Conservation (phyloP, 1,140 invertebrate genomes). For the Grapholita molesta region DNA sequence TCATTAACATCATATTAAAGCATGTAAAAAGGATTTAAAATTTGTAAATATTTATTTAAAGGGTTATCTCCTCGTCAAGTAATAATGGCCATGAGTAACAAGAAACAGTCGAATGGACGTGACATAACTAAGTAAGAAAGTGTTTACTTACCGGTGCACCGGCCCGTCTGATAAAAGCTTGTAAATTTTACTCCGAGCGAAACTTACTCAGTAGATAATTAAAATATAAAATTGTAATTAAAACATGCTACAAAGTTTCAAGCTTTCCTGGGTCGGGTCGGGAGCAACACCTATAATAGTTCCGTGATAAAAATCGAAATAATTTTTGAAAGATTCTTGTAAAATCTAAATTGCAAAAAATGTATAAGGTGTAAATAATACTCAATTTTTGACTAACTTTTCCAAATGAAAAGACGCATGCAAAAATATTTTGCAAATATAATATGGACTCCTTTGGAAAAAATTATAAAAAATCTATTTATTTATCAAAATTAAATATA, state of each 20-base stretch:
- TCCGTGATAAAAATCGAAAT: too few species aligned
- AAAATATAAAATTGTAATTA: not conserved
- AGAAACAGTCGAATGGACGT: not conserved
- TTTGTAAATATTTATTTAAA: not conserved
- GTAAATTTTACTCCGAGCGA: too few species aligned
- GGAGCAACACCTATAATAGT: too few species aligned
- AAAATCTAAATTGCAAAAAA: conserved; percentile 46
- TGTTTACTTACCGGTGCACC: too few species aligned
- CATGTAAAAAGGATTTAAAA: not conserved
- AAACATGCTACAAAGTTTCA: too few species aligned
- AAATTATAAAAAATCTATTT: not conserved
- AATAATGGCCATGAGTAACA: not conserved
- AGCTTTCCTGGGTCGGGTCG: too few species aligned
- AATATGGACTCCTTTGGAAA: not conserved
- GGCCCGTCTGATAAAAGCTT: too few species aligned
- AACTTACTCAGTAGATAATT: too few species aligned
- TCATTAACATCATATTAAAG: too few species aligned
- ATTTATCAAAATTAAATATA: not conserved
- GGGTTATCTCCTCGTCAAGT: not conserved
- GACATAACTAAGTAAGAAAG: too few species aligned
- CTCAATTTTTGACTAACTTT: not conserved
- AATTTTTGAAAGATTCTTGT: not conserved
- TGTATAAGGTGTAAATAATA: not conserved
- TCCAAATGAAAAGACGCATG: not conserved
- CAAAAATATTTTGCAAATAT: not conserved